Evolutionary conservation across 2,888 invertebrate genomes (phyloP).

Genomic region (Gortyna flavago): DNA sequence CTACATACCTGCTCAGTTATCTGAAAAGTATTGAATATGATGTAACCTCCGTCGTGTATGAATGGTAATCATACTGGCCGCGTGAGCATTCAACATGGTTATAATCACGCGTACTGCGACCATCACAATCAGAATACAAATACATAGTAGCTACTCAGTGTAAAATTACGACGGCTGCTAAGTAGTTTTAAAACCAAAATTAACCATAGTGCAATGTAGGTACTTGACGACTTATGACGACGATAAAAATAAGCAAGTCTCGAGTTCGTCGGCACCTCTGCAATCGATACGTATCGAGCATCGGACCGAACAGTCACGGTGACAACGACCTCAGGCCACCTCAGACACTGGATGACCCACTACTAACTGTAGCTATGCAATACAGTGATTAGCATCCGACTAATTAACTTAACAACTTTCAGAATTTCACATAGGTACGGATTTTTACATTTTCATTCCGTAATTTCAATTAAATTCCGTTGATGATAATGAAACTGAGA

Average conservation of each 20-base stretch:
- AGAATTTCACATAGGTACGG: slow-evolving; percentile 11
- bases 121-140: slow-evolving; percentile 32
- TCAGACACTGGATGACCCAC: slow-evolving; percentile 72
- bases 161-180: not conserved
- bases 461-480: not conserved
- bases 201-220: slow-evolving; percentile 44
- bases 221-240: slow-evolving; percentile 2
- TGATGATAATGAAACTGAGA: slow-evolving; percentile 18
- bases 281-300: slow-evolving; percentile 83
- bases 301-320: slow-evolving; percentile 69
- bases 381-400: slow-evolving; percentile 46
- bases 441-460: not conserved
- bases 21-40: not conserved
- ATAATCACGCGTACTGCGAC: slow-evolving; percentile 13
- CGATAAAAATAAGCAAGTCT: slow-evolving; percentile 58
- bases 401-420: slow-evolving; percentile 51
- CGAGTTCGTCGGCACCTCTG: slow-evolving; percentile 76
- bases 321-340: slow-evolving; percentile 77
- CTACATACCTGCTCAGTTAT: not conserved
- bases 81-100: slow-evolving; percentile 23
- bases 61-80: slow-evolving; percentile 4
- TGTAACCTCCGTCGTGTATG: slow-evolving; percentile 7
- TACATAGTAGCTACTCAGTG: slow-evolving; percentile 6
- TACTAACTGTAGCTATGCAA: slow-evolving; percentile 49
- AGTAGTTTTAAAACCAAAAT: slow-evolving; percentile 2